Evolutionary conservation across 2,888 invertebrate species (phyloP), one percentile per base, ranked within the genome.

Genomic region (Luffia ferchaultella): DNA sequence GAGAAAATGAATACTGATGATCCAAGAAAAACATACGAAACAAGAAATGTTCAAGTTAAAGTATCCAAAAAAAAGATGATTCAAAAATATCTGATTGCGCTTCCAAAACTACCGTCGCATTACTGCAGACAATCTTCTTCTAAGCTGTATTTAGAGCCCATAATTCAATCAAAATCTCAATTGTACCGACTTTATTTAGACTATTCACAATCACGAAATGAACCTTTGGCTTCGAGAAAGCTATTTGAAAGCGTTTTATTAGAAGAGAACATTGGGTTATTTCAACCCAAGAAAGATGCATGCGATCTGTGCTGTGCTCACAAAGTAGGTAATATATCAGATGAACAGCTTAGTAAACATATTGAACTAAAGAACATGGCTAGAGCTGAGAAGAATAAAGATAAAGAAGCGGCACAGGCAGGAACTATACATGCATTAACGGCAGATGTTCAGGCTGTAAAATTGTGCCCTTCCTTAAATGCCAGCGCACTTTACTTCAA

Each of bases 401-500:
- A 63, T 19, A 61, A 60, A 55, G 48, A 60, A 56, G 17, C 20
- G 1, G 61, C 61, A 46, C 20, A 57, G 53, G 51, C 52, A 48
- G 58, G 60, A 46, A 52, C 19, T 3, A 45, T 58, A 17, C 58
- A 57, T 50, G 50, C 53, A 48, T 7, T 62, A 30, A 60, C 59
- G 5, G 57, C 57, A 2, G 61, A 62, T 55, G 17, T 61, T 2
- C 61, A 62, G 46, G 60, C 61, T 42, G 62, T 65, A 2, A 63
- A 61, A 52, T 47, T 64, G 18, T 64, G 59, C 30, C 62, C 63
- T 41, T 54, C 17, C 3, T 30, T 63, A 17, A 47, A 49, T 15
- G 62, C 61, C 41, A 65, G 62, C 57, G 59, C 62, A 18, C 48
- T 60, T 16, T 65, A 63, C 53, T 65, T 62, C 54, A 63, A 63